Evolutionary conservation across 1,140 invertebrate genomes (phyloP).

Genomic region (Orius laevigatus): DNA sequence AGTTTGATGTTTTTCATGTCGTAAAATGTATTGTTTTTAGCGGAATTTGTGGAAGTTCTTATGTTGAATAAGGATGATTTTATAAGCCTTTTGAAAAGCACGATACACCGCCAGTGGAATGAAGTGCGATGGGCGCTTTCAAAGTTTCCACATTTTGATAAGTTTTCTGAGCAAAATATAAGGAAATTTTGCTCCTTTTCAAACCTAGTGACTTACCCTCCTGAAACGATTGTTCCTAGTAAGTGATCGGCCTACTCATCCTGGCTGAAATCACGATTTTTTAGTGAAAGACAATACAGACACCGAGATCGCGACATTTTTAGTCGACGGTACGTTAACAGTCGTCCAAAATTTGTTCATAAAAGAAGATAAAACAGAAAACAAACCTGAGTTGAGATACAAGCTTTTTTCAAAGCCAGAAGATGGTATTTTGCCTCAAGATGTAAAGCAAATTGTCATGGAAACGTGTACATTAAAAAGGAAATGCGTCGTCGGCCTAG

Average conservation of each 20-base stretch:
- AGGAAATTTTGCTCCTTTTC: slow-evolving; percentile 1
- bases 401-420: no score
- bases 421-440: background rate
- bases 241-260: background rate
- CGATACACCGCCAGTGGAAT: background rate
- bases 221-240: background rate
- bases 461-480: slow-evolving; percentile 3
- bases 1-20: no score
- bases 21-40: background rate
- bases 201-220: background rate
- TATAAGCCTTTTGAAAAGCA: slow-evolving; percentile 1
- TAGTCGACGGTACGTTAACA: no score
- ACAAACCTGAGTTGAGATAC: no score
- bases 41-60: background rate
- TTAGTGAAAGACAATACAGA: no score
- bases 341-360: no score
- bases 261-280: no score
- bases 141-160: slow-evolving; percentile 2
- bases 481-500: slow-evolving; percentile 3
- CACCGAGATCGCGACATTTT: no score
- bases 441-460: slow-evolving; percentile 1
- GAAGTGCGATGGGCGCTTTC: slow-evolving; percentile 1
- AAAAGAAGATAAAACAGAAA: no score
- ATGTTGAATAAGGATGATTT: background rate
- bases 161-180: background rate